These are phyloP conservation scores for Lypha dubia DNA, from an alignment of 2,888 invertebrate genomes.

Conservation along the genomic window DNA sequence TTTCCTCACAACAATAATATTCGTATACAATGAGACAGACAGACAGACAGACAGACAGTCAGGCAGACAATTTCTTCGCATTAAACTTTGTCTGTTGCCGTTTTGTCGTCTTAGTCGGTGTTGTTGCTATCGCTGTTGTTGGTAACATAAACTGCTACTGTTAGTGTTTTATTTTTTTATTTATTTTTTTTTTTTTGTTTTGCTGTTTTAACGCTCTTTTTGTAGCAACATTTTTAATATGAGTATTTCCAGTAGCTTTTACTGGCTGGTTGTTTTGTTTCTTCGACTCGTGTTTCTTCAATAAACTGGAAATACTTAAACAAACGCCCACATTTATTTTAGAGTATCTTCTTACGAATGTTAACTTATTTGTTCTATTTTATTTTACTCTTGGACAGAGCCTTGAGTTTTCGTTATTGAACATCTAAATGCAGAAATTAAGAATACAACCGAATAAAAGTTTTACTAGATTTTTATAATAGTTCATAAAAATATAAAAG, in stretches of 20 bases:
- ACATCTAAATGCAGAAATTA: conserved; percentile 30
- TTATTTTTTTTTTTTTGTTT: no score
- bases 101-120: conserved; percentile 3
- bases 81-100: conserved; percentile 5
- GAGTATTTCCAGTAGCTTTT: conserved; percentile 33
- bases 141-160: conserved; percentile 32
- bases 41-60: not conserved
- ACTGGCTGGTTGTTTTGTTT: conserved; percentile 15
- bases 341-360: conserved; percentile 5
- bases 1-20: no score
- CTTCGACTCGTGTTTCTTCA: conserved; percentile 55
- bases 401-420: conserved; percentile 19
- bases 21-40: no score
- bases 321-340: conserved; percentile 64
- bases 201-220: conserved; percentile 31
- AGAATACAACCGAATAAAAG: conserved; percentile 54
- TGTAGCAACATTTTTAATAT: conserved; percentile 46
- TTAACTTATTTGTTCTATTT: conserved; percentile 18
- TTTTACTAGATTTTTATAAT: conserved; percentile 18
- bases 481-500: conserved; percentile 4
- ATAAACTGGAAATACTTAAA: conserved; percentile 67
- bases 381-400: conserved; percentile 15
- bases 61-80: not conserved
- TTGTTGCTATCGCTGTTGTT: conserved; percentile 12
- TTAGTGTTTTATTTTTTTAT: conserved; percentile 4